Percentiles rank a stretch among this genome's conserved stretches.
Evolutionary conservation across 2,888 invertebrate genomes (phyloP).

Genomic region (Drosophila hamatofila): DNA sequence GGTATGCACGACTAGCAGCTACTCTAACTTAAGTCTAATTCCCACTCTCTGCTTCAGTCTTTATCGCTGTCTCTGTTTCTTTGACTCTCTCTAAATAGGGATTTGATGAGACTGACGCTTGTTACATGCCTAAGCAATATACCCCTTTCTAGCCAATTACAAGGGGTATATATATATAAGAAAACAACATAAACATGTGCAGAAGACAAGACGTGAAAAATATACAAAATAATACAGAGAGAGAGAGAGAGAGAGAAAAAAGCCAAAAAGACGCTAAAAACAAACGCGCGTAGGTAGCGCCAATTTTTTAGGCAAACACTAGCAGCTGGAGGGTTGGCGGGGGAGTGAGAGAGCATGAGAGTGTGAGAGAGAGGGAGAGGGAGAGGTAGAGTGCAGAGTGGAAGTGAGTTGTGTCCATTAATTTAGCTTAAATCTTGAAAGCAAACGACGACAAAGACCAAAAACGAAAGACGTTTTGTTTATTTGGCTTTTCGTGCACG

Average conservation of each 20-base stretch:
- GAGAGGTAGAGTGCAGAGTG: not conserved
- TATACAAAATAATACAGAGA: slow-evolving; percentile 44
- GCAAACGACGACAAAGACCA: slow-evolving; percentile 54
- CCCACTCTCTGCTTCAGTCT: not conserved
- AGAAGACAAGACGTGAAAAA: slow-evolving; percentile 58
- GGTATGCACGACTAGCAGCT: slow-evolving; percentile 4
- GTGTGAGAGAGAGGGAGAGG: not conserved
- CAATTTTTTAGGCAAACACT: slow-evolving; percentile 76
- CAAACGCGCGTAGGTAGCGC: slow-evolving; percentile 74
- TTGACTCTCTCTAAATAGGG: not conserved
- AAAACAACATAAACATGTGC: slow-evolving; percentile 26
- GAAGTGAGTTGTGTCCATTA: slow-evolving; percentile 60
- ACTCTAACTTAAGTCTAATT: not conserved
- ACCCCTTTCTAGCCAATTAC: not conserved
- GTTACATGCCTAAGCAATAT: not conserved
- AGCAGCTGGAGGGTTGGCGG: not conserved
- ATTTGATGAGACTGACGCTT: not conserved
- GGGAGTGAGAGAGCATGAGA: not conserved
- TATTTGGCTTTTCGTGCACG: slow-evolving; percentile 55
- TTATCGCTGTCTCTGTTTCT: not conserved
- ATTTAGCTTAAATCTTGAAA: slow-evolving; percentile 71
- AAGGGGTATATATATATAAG: not conserved
- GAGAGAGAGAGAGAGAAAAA: not conserved
- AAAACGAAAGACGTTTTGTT: slow-evolving; percentile 61
- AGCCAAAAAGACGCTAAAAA: slow-evolving; percentile 67